These are phyloP conservation scores for Ichneumon xanthorius DNA, from an alignment of 2,888 invertebrate genomes.

Conservation along the genomic window DNA sequence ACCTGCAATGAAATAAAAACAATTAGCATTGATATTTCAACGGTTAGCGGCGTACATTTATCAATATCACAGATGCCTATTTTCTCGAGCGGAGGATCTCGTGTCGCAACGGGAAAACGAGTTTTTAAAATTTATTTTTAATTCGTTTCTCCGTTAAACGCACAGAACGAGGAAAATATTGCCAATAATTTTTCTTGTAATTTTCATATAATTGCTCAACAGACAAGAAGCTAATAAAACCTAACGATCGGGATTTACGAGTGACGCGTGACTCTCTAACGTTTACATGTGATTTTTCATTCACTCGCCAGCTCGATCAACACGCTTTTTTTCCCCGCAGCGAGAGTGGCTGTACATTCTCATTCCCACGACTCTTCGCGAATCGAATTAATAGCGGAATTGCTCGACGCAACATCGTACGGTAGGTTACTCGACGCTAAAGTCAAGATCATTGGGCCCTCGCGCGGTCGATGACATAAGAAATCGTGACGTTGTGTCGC, in stretches of 20 bases:
- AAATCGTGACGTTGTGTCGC: constrained; percentile 39
- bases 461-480: constrained; percentile 53
- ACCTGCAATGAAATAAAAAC: constrained; percentile 71
- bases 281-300: constrained; percentile 11
- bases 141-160: constrained; percentile 36
- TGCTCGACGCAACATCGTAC: constrained; percentile 55
- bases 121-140: neutral
- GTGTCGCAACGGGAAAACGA: constrained; percentile 64
- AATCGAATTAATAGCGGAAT: constrained; percentile 60
- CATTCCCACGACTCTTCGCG: constrained; percentile 61
- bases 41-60: constrained; percentile 49
- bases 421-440: constrained; percentile 28
- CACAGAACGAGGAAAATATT: constrained; percentile 30
- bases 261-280: constrained; percentile 48
- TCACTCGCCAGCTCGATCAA: constrained; percentile 26
- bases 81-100: constrained; percentile 48
- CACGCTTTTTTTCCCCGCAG: constrained; percentile 6
- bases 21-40: constrained; percentile 68
- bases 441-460: constrained; percentile 54
- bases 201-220: constrained; percentile 27
- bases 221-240: constrained; percentile 27
- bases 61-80: constrained; percentile 33
- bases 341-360: constrained; percentile 52
- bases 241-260: constrained; percentile 56
- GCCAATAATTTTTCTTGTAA: constrained; percentile 40